phyloP scores from a whole-genome alignment of 2,888 invertebrate species.

The Gasteruption jaculator region DNA sequence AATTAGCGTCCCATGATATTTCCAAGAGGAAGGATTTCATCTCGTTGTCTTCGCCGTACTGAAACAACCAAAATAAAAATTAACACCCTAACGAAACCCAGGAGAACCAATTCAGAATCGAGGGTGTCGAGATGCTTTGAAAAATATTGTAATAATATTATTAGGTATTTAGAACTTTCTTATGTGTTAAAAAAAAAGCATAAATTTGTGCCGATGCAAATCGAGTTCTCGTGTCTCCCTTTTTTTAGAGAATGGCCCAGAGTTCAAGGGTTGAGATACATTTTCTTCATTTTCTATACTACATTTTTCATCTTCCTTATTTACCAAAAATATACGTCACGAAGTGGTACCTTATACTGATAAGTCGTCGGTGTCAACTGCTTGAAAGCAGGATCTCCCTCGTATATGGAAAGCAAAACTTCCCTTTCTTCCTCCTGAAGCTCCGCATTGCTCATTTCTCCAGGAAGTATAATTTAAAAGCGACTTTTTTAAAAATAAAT shows the following conservation, averaged over 20 bases:
- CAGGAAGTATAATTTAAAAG: too few species aligned
- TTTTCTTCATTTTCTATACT: too few species aligned
- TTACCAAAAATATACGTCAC: too few species aligned
- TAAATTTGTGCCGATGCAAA: too few species aligned
- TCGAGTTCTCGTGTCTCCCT: too few species aligned
- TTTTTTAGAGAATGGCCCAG: too few species aligned
- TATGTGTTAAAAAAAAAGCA: conserved; percentile 1
- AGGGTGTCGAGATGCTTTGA: too few species aligned
- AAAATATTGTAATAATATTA: background rate
- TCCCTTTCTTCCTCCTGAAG: conserved; percentile 85
- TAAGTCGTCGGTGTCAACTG: conserved; percentile 72
- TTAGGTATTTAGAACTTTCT: conserved; percentile 1
- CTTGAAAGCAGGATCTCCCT: conserved; percentile 85
- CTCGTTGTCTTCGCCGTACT: conserved; percentile 79
- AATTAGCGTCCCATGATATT: conserved; percentile 79
- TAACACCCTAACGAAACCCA: too few species aligned
- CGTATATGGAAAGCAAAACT: conserved; percentile 88
- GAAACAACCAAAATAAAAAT: conserved; percentile 35
- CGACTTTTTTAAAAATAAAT: too few species aligned
- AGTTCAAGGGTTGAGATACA: too few species aligned
- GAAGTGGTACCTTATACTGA: conserved; percentile 78
- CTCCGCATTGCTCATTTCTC: conserved; percentile 61
- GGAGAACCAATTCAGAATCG: too few species aligned
- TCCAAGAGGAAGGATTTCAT: conserved; percentile 81
- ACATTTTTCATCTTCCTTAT: too few species aligned